phyloP scores from a whole-genome alignment of 2,888 invertebrate genomes.

The Drosophila meridiana region DNA sequence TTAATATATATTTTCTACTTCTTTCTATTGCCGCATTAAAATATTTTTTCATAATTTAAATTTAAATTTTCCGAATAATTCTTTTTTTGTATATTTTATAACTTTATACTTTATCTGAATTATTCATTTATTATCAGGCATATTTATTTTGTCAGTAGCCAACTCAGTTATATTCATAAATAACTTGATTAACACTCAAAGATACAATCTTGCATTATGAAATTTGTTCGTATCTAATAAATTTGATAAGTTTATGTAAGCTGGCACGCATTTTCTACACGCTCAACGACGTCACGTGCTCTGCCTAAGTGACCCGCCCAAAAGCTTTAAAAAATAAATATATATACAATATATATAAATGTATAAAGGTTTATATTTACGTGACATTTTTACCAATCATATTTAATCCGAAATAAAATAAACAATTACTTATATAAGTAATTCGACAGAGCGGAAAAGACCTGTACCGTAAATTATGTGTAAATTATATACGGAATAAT shows the following conservation, averaged over 20 bases:
- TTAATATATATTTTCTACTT: background rate
- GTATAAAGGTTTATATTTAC: slow-evolving; percentile 44
- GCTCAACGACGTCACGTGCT: slow-evolving; percentile 5
- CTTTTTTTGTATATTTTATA: background rate
- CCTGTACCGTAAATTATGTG: slow-evolving; percentile 65
- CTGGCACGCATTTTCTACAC: background rate
- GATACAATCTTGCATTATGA: slow-evolving; percentile 14
- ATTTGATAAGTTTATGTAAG: slow-evolving; percentile 22
- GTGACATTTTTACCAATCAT: slow-evolving; percentile 62
- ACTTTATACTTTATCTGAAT: background rate
- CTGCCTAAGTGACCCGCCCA: slow-evolving; percentile 26
- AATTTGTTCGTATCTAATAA: slow-evolving; percentile 26
- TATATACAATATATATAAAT: slow-evolving; percentile 23
- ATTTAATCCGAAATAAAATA: slow-evolving; percentile 40
- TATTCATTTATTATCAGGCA: slow-evolving; percentile 1
- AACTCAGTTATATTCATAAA: background rate
- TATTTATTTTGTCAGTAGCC: background rate
- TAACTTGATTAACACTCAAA: slow-evolving; percentile 9
- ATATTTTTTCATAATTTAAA: background rate
- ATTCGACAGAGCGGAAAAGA: slow-evolving; percentile 57
- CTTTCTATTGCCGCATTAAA: background rate
- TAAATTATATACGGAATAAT: slow-evolving; percentile 50
- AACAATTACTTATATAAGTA: slow-evolving; percentile 59
- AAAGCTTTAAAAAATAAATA: slow-evolving; percentile 19
- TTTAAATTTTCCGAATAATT: background rate